Percentiles rank a stretch among this genome's conserved stretches.
phyloP scores from a whole-genome alignment of 2,888 invertebrate species.

The Notodonta ziczac region DNA sequence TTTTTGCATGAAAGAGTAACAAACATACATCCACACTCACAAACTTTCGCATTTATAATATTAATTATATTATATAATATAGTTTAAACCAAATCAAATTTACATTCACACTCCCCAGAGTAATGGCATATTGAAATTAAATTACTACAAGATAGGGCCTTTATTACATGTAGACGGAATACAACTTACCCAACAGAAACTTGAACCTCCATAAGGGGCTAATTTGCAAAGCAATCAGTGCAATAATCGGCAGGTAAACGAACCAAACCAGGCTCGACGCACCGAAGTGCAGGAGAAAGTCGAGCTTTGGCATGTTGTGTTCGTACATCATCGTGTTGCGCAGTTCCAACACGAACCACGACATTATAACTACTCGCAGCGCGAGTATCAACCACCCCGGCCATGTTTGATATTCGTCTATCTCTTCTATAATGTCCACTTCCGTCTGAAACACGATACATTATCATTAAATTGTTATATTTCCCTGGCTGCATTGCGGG shows the following conservation, averaged over 20 bases:
- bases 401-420: conserved; percentile 99
- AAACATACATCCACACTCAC: no score
- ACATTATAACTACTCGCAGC: conserved; percentile 93
- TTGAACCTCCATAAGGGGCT: conserved; percentile 98
- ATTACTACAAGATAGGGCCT: no score
- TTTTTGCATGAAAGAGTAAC: no score
- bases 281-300: conserved; percentile 98
- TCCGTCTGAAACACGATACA: conserved; percentile 88
- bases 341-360: conserved; percentile 93
- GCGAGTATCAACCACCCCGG: conserved; percentile 97
- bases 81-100: no score
- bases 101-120: no score
- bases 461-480: no score
- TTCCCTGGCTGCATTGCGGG: no score
- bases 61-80: no score
- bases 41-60: no score
- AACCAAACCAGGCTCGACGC: conserved; percentile 99
- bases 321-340: conserved; percentile 83
- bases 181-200: conserved; percentile 91
- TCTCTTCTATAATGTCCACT: conserved; percentile 97
- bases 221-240: conserved; percentile 96
- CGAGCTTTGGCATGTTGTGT: conserved; percentile 88
- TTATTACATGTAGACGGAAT: no score
- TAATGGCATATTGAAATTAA: no score
- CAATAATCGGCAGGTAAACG: conserved; percentile 97